Evolutionary conservation across 1,140 invertebrate genomes (phyloP).

Genomic region (Caenorhabditis elegans): DNA sequence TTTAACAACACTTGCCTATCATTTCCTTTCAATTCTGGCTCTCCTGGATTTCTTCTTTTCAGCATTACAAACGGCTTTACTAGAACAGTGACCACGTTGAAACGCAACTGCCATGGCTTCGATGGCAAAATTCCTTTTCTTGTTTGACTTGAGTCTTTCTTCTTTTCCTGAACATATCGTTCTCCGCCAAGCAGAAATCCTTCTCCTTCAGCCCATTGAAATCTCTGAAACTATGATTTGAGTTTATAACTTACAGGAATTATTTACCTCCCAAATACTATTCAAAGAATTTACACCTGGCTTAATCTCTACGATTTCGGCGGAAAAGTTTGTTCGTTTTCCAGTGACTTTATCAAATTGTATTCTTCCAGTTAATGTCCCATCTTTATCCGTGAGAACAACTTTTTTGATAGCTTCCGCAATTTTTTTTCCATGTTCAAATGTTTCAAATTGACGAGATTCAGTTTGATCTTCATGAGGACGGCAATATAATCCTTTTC

Average conservation of each 20-base stretch:
- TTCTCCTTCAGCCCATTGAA: constrained; percentile 43
- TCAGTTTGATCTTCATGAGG: constrained; percentile 49
- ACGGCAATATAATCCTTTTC: constrained; percentile 30
- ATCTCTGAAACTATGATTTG: neutral
- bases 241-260: neutral
- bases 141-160: neutral
- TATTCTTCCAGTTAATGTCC: constrained; percentile 61
- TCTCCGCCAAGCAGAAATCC: constrained; percentile 33
- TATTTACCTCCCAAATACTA: constrained; percentile 38
- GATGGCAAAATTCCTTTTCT: constrained; percentile 40
- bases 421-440: constrained; percentile 63
- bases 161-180: constrained; percentile 23
- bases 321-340: constrained; percentile 60
- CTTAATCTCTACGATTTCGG: constrained; percentile 37
- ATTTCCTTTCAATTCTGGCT: constrained; percentile 60
- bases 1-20: constrained; percentile 35
- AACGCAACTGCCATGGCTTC: constrained; percentile 38
- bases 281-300: constrained; percentile 36
- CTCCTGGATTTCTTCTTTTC: constrained; percentile 55
- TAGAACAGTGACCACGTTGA: constrained; percentile 59
- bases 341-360: constrained; percentile 61
- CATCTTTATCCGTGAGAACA: constrained; percentile 41
- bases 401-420: constrained; percentile 52
- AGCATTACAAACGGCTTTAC: constrained; percentile 66
- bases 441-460: constrained; percentile 58